Percentiles rank a stretch among this genome's conserved stretches.
Evolutionary conservation across 2,797 vertebrate genomes (phyloP).

Genomic region (Trachops cirrhosus): DNA sequence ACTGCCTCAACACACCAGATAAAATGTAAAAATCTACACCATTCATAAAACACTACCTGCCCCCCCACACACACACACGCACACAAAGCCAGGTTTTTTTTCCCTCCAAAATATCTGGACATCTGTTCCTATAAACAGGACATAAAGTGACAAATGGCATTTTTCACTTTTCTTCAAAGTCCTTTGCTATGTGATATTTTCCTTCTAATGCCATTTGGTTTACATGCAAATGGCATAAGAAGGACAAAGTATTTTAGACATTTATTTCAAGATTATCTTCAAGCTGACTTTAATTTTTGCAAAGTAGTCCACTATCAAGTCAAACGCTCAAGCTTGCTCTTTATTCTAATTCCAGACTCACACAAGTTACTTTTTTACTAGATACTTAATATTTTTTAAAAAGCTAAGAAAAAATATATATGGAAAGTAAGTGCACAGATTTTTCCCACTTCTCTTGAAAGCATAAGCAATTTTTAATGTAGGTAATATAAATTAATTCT

Average conservation of each 20-base stretch:
- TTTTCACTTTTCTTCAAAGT: constrained; percentile 28
- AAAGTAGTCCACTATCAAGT: neutral
- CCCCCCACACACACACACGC: too few species aligned
- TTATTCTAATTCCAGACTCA: neutral
- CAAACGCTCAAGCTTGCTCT: neutral
- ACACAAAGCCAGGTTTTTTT: neutral
- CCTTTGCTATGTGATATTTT: neutral
- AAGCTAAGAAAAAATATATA: neutral
- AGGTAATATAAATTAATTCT: neutral
- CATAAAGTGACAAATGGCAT: neutral
- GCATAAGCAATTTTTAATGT: neutral
- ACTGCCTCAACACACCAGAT: neutral
- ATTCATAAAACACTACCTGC: neutral
- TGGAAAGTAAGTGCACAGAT: neutral
- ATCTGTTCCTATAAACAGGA: constrained; percentile 7
- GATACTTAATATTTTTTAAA: neutral
- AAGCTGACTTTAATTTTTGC: neutral
- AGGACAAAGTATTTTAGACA: neutral
- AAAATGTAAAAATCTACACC: neutral
- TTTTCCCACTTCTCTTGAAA: neutral
- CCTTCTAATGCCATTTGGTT: neutral
- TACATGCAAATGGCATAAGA: neutral
- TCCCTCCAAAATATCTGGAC: neutral
- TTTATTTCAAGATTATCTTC: constrained; percentile 11
- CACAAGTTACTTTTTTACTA: neutral